Conservation (phyloP, 64 coral and sea anemone species). For the Trachythela sp. region DNA sequence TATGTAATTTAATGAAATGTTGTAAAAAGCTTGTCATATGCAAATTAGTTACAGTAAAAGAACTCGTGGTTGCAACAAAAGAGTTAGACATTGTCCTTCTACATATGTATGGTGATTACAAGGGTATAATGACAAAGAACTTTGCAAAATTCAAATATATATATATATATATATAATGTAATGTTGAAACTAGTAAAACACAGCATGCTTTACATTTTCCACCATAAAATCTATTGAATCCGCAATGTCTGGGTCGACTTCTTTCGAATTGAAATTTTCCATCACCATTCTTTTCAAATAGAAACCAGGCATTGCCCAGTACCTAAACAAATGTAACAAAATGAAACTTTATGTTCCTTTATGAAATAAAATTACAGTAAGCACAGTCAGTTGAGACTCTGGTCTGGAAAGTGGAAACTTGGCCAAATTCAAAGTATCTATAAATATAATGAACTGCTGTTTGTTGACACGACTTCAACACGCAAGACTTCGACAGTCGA, state of each 20-base stretch:
- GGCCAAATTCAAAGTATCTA: no score
- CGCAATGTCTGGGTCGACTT: conserved; percentile 94
- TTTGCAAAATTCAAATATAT: neutral
- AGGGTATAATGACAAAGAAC: neutral
- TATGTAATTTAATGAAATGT: no score
- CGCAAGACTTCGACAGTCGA: no score
- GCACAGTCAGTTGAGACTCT: no score
- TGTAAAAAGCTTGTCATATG: no score
- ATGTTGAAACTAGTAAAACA: neutral
- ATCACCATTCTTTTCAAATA: conserved; percentile 98
- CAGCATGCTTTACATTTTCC: conserved; percentile 75
- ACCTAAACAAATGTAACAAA: conserved; percentile 37
- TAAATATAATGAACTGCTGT: no score
- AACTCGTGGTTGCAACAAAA: no score
- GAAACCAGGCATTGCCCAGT: conserved; percentile 95
- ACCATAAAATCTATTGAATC: conserved; percentile 99
- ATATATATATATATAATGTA: neutral
- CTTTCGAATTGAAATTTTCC: conserved; percentile 82
- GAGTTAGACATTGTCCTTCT: no score
- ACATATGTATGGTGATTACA: neutral
- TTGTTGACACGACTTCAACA: no score
- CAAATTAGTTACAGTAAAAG: no score
- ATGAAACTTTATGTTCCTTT: neutral
- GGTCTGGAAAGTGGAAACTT: no score
- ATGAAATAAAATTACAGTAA: neutral